phyloP scores from a whole-genome alignment of 2,888 invertebrate genomes.

The Xanthia togata region DNA sequence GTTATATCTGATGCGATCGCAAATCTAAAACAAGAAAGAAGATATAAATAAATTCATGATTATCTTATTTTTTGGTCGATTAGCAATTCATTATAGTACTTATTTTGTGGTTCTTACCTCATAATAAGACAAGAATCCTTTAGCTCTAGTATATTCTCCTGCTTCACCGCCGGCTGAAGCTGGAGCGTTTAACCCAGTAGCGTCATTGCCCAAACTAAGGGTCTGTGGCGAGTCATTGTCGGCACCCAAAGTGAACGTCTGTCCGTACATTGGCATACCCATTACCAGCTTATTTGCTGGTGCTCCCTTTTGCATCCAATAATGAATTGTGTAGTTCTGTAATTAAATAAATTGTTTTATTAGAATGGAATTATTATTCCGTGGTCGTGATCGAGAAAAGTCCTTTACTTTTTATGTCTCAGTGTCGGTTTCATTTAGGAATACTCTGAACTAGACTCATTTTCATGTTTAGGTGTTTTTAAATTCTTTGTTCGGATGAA shows the following conservation, averaged over 20 bases:
- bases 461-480: background rate
- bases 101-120: constrained; percentile 91
- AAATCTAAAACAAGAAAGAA: constrained; percentile 90
- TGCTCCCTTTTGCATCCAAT: constrained; percentile 96
- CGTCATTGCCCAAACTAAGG: constrained; percentile 75
- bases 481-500: background rate
- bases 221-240: constrained; percentile 69
- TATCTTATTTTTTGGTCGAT: background rate
- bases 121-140: constrained; percentile 96
- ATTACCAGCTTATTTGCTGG: constrained; percentile 95
- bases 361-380: background rate
- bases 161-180: constrained; percentile 95
- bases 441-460: background rate
- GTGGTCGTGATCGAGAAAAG: too few relatives aligned
- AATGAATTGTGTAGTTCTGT: constrained; percentile 96
- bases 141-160: constrained; percentile 96
- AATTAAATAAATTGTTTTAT: constrained; percentile 55
- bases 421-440: background rate
- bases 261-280: constrained; percentile 97
- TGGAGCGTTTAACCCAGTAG: constrained; percentile 93
- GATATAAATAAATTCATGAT: background rate
- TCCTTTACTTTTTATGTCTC: background rate
- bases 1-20: constrained; percentile 94
- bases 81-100: background rate
- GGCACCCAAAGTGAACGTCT: constrained; percentile 92